Evolutionary conservation across 1,140 invertebrate species (phyloP).

Genomic region (Ptiloglossa arizonensis): DNA sequence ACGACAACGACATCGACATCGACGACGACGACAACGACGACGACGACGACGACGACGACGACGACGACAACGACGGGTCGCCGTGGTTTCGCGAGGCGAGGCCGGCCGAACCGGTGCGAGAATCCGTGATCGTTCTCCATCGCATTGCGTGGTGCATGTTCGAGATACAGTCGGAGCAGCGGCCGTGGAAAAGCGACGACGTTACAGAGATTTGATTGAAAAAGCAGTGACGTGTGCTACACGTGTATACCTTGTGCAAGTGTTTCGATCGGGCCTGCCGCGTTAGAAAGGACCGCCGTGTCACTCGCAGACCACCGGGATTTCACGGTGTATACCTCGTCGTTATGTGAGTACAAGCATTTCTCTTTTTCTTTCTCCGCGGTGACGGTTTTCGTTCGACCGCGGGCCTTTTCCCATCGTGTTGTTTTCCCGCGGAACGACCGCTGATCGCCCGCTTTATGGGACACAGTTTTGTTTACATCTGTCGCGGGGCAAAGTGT

Average conservation of each 20-base stretch:
- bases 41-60: conserved; percentile 9
- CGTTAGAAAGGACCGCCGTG: conserved; percentile 14
- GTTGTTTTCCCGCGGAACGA: background rate
- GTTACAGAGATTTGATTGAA: background rate
- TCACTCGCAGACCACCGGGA: conserved; percentile 4
- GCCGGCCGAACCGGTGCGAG: conserved; percentile 25
- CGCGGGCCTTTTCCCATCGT: background rate
- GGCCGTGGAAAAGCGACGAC: background rate
- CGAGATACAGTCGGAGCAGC: background rate
- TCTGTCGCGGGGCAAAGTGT: conserved; percentile 55
- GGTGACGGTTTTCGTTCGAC: background rate
- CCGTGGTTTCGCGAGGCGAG: conserved; percentile 43
- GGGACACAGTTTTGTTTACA: conserved; percentile 66
- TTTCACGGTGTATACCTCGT: conserved; percentile 38
- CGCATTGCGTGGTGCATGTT: conserved; percentile 12
- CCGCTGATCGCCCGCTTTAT: conserved; percentile 18
- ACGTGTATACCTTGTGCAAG: conserved; percentile 50
- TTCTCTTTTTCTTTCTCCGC: background rate
- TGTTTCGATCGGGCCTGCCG: conserved; percentile 21
- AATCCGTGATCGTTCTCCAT: conserved; percentile 10
- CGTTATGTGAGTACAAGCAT: conserved; percentile 47
- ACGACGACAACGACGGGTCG: conserved; percentile 4
- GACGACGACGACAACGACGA: conserved; percentile 19
- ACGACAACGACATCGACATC: background rate
- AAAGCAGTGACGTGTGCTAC: conserved; percentile 42